Evolutionary conservation across 1,140 invertebrate species (phyloP).

Genomic region (Pemphigus obesinymphae): DNA sequence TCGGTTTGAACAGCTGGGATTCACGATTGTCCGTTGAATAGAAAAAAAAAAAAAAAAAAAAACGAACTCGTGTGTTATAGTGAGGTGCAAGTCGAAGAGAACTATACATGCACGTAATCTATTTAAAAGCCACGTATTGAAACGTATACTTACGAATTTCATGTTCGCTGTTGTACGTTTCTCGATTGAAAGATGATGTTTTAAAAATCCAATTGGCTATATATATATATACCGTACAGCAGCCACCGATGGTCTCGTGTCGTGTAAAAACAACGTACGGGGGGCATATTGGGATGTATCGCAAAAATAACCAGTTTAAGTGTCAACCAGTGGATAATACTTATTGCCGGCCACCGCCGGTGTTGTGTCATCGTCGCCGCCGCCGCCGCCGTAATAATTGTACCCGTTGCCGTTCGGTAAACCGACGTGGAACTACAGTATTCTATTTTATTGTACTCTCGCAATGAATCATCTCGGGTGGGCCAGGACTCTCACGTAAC

Average conservation of each 20-base stretch:
- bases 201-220: background rate
- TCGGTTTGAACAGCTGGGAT: no score
- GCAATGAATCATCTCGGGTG: background rate
- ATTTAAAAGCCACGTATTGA: no score
- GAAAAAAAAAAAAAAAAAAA: background rate
- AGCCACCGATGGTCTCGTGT: background rate
- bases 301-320: slow-evolving; percentile 36
- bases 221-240: background rate
- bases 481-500: background rate
- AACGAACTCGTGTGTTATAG: background rate
- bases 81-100: no score
- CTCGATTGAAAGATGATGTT: slow-evolving; percentile 6
- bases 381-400: background rate
- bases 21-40: no score
- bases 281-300: background rate
- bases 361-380: slow-evolving; percentile 27
- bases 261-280: background rate
- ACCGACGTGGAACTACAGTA: background rate
- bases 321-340: background rate
- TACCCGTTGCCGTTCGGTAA: no score
- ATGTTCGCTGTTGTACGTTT: background rate
- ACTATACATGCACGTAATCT: no score
- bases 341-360: background rate
- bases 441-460: background rate
- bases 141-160: slow-evolving; percentile 22